Conservation (phyloP, 2,888 invertebrate species). For the Noctua janthe region DNA sequence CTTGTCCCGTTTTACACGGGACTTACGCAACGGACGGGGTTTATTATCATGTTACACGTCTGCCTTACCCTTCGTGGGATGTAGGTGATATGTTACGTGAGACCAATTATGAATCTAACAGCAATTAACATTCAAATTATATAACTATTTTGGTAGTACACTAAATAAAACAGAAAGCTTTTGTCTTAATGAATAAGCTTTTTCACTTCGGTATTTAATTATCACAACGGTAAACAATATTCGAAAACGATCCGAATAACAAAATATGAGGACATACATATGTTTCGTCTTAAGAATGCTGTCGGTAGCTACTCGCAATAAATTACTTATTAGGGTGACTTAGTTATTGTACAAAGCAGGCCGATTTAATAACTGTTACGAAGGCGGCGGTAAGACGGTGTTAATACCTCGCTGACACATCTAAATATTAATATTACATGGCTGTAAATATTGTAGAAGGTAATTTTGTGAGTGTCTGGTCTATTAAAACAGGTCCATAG, state of each 20-base stretch:
- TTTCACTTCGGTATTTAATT: background rate
- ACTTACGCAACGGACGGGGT: background rate
- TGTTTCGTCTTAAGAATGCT: background rate
- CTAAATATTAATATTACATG: background rate
- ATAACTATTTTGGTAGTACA: background rate
- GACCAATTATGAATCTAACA: background rate
- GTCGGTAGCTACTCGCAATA: background rate
- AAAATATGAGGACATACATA: background rate
- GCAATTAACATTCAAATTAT: background rate
- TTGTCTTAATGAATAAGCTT: background rate
- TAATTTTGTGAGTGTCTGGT: background rate
- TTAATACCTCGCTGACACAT: background rate
- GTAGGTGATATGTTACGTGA: background rate
- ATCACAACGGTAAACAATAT: background rate
- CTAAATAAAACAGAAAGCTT: background rate
- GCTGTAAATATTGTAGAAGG: slow-evolving; percentile 5
- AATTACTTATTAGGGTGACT: background rate
- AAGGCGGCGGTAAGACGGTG: background rate
- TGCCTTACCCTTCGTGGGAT: background rate
- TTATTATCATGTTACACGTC: slow-evolving; percentile 16
- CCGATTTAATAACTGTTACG: slow-evolving; percentile 14
- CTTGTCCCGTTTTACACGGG: background rate
- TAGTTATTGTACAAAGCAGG: slow-evolving; percentile 12
- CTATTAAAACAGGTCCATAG: background rate
- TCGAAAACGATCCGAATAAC: background rate